Evolutionary conservation across 2,888 invertebrate species (phyloP), one percentile per base, ranked within the genome.

Genomic region (Agonum fuliginosum): DNA sequence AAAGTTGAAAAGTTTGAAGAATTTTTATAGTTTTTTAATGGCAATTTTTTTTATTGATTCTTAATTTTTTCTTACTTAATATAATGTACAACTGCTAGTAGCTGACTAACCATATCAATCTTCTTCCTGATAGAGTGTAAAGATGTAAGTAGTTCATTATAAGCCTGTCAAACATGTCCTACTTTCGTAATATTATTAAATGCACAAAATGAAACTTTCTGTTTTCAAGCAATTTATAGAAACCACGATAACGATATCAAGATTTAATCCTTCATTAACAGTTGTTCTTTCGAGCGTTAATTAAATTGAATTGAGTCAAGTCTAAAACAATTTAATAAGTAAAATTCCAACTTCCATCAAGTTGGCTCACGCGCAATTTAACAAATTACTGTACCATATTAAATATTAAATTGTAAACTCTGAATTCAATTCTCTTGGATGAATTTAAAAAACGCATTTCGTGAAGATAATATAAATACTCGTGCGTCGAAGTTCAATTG

Each of bases 391-490:
- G 4, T 43, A 24, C 24, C 22, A 24, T 24, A 54, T 54, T 54
- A 54, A 54, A 54, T 54, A 54, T 54, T 54, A 54, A 27, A 24
- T 12, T 54, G 0, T 22, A 3, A 37, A n/a, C 1, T 37, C 2
- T 37, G 37, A 37, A 3, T 37, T 37, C 37, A 2, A n/a, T 37
- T 37, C 10, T 10, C 24, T 54, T n/a, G 54, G 24, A 24, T 54
- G 54, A 37, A 37, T 37, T 37, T 54, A 54, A 54, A 54, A 54
- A 54, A 19, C 54, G 54, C 24, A 48, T 48, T 46, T 48, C 48
- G 54, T 54, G 54, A 24, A 12, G 54, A 54, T 54, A 54, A 54
- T 54, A 54, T 54, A 54, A 54, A 54, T 54, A 54, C 37, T 37
- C 10, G 37, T 37, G 37, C 37, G n/a, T 37, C 2, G 37, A 37